Evolutionary conservation across 2,888 invertebrate genomes (phyloP).

Genomic region (Dascillus cervinus): DNA sequence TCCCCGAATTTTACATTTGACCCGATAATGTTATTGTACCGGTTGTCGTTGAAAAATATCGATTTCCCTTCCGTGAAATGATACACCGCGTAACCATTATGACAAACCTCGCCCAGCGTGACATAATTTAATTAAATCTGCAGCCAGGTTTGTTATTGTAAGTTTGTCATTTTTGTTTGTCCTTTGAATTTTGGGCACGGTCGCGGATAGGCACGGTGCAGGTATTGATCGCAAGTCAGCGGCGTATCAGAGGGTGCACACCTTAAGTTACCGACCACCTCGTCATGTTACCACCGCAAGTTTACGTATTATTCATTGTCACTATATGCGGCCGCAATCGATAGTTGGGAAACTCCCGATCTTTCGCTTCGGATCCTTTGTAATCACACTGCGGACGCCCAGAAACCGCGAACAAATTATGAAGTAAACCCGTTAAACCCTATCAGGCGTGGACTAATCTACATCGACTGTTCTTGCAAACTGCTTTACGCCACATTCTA

Average conservation of each 20-base stretch:
- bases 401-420: conserved; percentile 26
- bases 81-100: no score
- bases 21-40: no score
- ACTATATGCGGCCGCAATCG: conserved; percentile 14
- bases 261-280: conserved; percentile 3
- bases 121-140: no score
- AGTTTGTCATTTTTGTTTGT: conserved; percentile 5
- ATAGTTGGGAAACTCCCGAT: conserved; percentile 13
- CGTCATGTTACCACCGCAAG: conserved; percentile 5
- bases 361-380: conserved; percentile 11
- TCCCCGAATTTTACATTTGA: no score
- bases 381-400: conserved; percentile 17
- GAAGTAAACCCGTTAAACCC: conserved; percentile 25
- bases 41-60: no score
- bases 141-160: no score
- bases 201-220: conserved; percentile 15
- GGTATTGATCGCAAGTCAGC: conserved; percentile 14
- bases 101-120: no score
- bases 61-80: no score
- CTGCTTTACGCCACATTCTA: conserved; percentile 20
- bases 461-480: conserved; percentile 24
- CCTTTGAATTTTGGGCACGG: conserved; percentile 13
- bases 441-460: conserved; percentile 24
- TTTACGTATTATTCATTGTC: conserved; percentile 11
- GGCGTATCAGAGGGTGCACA: conserved; percentile 9